Conservation (phyloP, 2,797 vertebrate genomes). For the Sylvia borin region DNA sequence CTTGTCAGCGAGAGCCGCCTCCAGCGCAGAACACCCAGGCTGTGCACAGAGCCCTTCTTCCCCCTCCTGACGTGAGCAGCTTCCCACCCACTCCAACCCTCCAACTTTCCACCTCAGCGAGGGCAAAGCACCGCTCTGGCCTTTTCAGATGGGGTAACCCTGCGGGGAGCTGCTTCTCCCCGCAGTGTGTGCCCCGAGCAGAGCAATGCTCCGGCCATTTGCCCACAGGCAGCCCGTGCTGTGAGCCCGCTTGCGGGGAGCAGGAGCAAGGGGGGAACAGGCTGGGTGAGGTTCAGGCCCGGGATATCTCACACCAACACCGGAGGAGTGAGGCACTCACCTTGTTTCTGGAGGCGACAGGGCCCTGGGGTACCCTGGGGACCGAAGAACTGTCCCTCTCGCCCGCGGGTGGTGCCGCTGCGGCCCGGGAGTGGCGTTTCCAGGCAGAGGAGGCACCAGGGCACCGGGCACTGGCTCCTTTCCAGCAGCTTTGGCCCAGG, state of each 20-base stretch:
- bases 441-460: not conserved
- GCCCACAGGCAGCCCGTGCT: not conserved
- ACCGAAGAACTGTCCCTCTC: not conserved
- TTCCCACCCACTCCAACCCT: not conserved
- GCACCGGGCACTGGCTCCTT: not conserved
- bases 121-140: not conserved
- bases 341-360: not conserved
- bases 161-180: not conserved
- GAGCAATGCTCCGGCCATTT: not conserved
- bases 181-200: not conserved
- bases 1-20: too few species aligned
- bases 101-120: not conserved
- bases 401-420: not conserved
- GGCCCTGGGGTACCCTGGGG: not conserved
- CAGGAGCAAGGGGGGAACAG: not conserved
- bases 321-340: not conserved
- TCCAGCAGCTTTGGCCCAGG: fast-evolving
- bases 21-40: not conserved
- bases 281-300: not conserved
- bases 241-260: fast-evolving
- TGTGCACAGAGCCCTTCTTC: not conserved
- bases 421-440: not conserved
- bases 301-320: not conserved
- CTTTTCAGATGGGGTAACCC: not conserved
- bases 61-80: fast-evolving